Conservation (phyloP, 2,888 invertebrate species). For the Azorinus chamasolen region DNA sequence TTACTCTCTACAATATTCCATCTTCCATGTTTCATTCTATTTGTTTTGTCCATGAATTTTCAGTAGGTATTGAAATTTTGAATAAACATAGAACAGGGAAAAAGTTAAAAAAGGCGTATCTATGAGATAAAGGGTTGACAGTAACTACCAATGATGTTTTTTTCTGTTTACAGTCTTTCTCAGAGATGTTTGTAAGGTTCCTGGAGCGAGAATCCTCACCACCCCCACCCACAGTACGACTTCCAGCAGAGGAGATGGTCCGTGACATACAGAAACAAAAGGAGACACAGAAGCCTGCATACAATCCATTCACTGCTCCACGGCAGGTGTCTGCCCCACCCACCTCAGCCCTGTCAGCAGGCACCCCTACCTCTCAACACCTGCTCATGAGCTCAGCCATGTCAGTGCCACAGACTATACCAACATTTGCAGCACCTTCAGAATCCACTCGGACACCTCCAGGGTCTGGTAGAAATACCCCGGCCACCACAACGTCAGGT, state of each 20-base stretch:
- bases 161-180: conserved; percentile 89
- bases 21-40: too few relatives aligned
- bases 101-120: too few relatives aligned
- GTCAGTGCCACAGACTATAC: conserved; percentile 69
- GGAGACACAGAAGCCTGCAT: conserved; percentile 72
- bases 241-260: conserved; percentile 86
- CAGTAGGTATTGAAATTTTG: too few relatives aligned
- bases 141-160: too few relatives aligned
- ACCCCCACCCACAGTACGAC: conserved; percentile 79
- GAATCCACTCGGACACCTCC: conserved; percentile 58
- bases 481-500: conserved; percentile 73
- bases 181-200: conserved; percentile 92
- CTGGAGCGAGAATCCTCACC: conserved; percentile 94
- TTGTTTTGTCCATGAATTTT: too few relatives aligned
- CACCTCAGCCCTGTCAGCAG: conserved; percentile 29
- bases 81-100: too few relatives aligned
- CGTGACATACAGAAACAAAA: conserved; percentile 78
- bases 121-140: too few relatives aligned
- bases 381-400: conserved; percentile 75
- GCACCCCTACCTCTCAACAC: conserved; percentile 49
- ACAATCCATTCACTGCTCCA: conserved; percentile 85
- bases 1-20: too few relatives aligned
- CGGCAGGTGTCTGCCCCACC: conserved; percentile 78
- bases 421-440: conserved; percentile 70
- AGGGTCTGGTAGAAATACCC: conserved; percentile 71